A percentile compares a stretch with the other conserved stretches of the same genome.
Conservation (phyloP, 1,140 invertebrate species). For the Brachionus manjavacas region DNA sequence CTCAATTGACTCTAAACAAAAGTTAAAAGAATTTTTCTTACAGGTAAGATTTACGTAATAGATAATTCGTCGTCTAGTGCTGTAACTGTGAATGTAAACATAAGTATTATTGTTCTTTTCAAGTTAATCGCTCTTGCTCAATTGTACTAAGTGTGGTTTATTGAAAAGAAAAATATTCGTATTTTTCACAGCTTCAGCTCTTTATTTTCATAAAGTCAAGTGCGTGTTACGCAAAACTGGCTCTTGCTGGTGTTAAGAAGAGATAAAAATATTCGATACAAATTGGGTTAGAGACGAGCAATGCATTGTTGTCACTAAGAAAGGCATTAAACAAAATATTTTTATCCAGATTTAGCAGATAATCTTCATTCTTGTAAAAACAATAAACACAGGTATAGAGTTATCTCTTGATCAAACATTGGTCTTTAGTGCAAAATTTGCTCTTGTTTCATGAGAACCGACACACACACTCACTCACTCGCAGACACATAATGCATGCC, state of each 20-base stretch:
- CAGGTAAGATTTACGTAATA: slow-evolving; percentile 41
- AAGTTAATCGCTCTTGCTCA: slow-evolving; percentile 30
- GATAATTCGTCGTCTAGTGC: not conserved
- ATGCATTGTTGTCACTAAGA: not conserved
- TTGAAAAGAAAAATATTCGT: slow-evolving; percentile 2
- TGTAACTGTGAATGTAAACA: slow-evolving; percentile 38
- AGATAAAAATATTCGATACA: slow-evolving; percentile 40
- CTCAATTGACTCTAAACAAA: not conserved
- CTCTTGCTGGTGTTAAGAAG: not conserved
- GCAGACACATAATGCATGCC: not conserved
- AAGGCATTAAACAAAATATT: not conserved
- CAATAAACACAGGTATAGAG: not conserved
- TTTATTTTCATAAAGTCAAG: slow-evolving; percentile 25
- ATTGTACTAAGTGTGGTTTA: slow-evolving; percentile 37
- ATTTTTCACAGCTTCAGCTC: slow-evolving; percentile 39
- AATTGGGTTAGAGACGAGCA: slow-evolving; percentile 17
- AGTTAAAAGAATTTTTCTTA: slow-evolving; percentile 21
- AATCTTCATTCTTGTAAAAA: slow-evolving; percentile 18
- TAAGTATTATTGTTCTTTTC: slow-evolving; percentile 39
- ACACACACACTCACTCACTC: not conserved
- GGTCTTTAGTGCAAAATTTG: not conserved
- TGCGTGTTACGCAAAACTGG: slow-evolving; percentile 4
- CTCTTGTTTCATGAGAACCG: slow-evolving; percentile 7
- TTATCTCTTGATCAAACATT: slow-evolving; percentile 32
- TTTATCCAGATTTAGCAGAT: slow-evolving; percentile 19